Conservation (phyloP, 1,140 invertebrate genomes). For the Drosophila prosaltans region DNA sequence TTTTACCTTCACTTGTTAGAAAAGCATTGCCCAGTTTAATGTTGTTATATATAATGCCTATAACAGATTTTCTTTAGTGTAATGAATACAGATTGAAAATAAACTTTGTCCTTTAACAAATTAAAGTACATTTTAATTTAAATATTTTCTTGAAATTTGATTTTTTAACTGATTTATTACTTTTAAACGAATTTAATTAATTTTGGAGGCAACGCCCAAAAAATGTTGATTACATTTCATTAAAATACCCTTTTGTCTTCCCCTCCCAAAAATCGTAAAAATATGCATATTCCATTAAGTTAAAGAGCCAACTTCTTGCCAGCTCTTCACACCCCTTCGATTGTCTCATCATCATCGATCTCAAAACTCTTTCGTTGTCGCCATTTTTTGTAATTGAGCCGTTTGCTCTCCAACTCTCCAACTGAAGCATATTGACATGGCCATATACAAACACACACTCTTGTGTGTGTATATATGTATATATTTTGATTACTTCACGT, state of each 20-base stretch:
- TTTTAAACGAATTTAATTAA: background rate
- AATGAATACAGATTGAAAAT: no score
- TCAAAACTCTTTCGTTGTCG: slow-evolving; percentile 53
- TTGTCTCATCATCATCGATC: slow-evolving; percentile 20
- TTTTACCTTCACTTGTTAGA: no score
- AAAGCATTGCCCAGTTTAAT: no score
- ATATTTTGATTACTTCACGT: slow-evolving; percentile 61
- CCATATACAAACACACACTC: slow-evolving; percentile 20
- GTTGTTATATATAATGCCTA: no score
- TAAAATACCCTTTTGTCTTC: background rate
- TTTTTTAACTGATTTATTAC: no score
- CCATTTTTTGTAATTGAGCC: slow-evolving; percentile 71
- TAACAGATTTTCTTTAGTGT: no score
- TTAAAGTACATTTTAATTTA: no score
- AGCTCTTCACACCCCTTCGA: background rate
- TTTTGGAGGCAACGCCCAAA: background rate
- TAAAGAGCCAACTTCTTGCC: slow-evolving; percentile 11
- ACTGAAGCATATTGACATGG: slow-evolving; percentile 63
- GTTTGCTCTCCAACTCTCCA: slow-evolving; percentile 41
- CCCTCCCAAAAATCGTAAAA: background rate
- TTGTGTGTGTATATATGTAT: no score
- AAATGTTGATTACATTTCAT: slow-evolving; percentile 42
- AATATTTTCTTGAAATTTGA: no score
- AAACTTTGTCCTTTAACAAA: no score
- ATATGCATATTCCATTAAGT: slow-evolving; percentile 59